A percentile compares a stretch with the other conserved stretches of the same genome.
Conservation (phyloP, 2,888 invertebrate species). For the Cephus spinipes region DNA sequence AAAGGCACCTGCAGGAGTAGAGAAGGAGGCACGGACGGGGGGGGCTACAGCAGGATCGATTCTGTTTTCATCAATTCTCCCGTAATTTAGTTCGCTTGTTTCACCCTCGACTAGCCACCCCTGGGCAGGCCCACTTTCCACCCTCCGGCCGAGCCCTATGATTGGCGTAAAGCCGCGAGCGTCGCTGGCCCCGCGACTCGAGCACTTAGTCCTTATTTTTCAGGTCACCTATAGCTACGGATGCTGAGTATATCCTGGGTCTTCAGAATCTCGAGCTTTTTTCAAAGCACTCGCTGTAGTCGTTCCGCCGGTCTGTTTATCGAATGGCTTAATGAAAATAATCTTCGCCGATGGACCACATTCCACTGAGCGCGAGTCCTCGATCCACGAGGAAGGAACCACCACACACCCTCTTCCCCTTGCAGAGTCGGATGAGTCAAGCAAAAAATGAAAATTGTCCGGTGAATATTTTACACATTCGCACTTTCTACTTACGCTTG, state of each 20-base stretch:
- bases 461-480: background rate
- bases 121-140: conserved; percentile 5
- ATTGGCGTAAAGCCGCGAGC: background rate
- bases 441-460: too few species aligned
- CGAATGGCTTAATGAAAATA: background rate
- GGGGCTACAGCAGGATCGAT: conserved; percentile 34
- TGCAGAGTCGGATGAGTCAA: background rate
- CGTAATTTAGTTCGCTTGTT: conserved; percentile 41
- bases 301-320: background rate
- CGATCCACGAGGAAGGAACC: background rate
- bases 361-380: background rate
- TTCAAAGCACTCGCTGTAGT: background rate
- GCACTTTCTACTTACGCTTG: too few species aligned
- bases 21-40: background rate
- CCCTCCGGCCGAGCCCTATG: background rate
- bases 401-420: background rate
- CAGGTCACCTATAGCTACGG: background rate
- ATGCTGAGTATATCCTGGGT: background rate
- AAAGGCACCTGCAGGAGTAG: conserved; percentile 12
- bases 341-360: background rate
- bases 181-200: background rate
- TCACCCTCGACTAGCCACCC: conserved; percentile 39
- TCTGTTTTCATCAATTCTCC: conserved; percentile 36
- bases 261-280: background rate
- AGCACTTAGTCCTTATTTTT: background rate